Conservation (phyloP, 2,113 vertebrate genomes). For the Mohoua ochrocephala region DNA sequence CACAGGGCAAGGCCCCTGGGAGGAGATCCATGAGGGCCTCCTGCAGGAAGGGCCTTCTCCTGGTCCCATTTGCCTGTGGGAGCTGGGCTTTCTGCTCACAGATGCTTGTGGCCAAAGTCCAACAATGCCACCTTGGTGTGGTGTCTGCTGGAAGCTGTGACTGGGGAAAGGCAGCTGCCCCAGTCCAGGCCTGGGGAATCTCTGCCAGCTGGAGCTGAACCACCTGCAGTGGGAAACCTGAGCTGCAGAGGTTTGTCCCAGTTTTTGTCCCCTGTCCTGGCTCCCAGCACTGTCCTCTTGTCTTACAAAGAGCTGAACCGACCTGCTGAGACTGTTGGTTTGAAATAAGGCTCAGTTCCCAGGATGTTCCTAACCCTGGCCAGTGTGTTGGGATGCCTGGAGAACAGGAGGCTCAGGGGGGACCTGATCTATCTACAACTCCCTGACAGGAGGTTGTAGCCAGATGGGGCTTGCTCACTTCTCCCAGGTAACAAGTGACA, state of each 20-base stretch:
- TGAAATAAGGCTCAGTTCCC: accelerated
- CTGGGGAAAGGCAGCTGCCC: background rate
- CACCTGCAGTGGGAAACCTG: background rate
- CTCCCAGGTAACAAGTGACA: background rate
- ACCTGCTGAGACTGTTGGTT: background rate
- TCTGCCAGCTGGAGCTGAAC: background rate
- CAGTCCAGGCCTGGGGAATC: background rate
- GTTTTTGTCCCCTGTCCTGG: background rate
- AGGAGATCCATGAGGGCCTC: background rate
- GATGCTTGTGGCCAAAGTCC: background rate
- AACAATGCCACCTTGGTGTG: accelerated
- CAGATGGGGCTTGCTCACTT: background rate
- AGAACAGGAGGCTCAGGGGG: background rate
- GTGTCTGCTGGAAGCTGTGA: background rate
- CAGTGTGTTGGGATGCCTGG: background rate
- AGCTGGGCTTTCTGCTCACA: background rate
- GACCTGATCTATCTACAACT: background rate
- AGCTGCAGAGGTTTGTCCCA: background rate
- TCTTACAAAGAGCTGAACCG: background rate
- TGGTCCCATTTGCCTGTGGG: background rate
- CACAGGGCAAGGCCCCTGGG: background rate
- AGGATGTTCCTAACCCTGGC: background rate
- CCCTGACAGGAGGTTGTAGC: background rate
- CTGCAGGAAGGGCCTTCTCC: background rate
- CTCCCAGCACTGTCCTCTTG: background rate